Conservation (phyloP, 2,113 vertebrate genomes). For the Mobula hypostoma region DNA sequence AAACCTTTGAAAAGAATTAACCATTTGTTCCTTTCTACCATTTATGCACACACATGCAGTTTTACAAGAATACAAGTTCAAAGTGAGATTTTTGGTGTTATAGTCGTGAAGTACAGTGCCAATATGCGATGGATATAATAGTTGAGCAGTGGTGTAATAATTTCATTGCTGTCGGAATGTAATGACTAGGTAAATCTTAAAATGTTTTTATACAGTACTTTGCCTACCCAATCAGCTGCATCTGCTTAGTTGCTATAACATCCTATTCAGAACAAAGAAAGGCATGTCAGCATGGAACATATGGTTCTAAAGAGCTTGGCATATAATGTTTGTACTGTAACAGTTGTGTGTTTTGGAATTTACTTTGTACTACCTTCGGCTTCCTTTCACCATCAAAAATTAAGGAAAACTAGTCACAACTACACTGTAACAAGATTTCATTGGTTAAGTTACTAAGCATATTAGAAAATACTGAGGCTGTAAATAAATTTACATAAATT, state of each 20-base stretch:
- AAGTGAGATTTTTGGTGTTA: background rate
- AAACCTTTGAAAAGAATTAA: background rate
- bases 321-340: background rate
- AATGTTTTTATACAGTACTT: conserved; percentile 7
- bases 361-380: background rate
- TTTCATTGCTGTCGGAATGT: background rate
- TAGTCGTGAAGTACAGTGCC: background rate
- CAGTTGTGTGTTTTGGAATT: background rate
- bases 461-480: background rate
- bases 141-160: background rate
- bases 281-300: background rate
- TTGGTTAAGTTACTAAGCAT: background rate
- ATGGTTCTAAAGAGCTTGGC: background rate
- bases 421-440: background rate
- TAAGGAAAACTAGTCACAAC: background rate
- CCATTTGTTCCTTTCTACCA: background rate
- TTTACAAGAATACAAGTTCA: background rate
- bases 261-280: background rate
- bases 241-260: conserved; percentile 6
- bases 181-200: background rate
- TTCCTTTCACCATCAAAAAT: background rate
- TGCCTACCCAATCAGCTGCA: conserved; percentile 1
- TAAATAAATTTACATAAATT: background rate
- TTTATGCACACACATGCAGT: background rate
- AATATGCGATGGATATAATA: background rate